Conservation (phyloP, 2,888 invertebrate genomes). For the Drosophila lacicola region DNA sequence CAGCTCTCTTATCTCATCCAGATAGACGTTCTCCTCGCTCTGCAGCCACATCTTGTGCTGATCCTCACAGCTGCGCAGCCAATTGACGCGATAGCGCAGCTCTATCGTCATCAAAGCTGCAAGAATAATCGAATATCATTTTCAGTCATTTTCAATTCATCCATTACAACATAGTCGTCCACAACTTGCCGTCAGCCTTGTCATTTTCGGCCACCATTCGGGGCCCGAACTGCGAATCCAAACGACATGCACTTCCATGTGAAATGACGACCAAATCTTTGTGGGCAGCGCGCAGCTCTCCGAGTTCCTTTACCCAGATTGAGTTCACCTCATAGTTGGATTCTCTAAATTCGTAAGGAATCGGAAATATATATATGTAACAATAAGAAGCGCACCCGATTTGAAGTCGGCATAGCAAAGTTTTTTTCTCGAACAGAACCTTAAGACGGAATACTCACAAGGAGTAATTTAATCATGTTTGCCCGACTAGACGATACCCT, state of each 20-base stretch:
- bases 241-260: background rate
- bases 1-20: slow-evolving; percentile 17
- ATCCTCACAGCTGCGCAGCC: slow-evolving; percentile 47
- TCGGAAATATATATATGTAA: background rate
- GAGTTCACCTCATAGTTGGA: slow-evolving; percentile 27
- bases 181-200: background rate
- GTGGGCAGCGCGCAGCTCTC: background rate
- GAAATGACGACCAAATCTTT: background rate
- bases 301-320: slow-evolving; percentile 33
- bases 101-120: slow-evolving; percentile 45
- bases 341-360: slow-evolving; percentile 15
- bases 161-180: background rate
- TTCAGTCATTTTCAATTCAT: too few relatives aligned
- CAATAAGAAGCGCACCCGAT: too few relatives aligned
- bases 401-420: too few relatives aligned
- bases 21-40: slow-evolving; percentile 22
- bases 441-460: too few relatives aligned
- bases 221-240: fast-evolving
- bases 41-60: slow-evolving; percentile 28
- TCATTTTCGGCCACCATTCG: slow-evolving; percentile 3
- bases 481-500: too few relatives aligned
- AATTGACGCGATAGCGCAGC: slow-evolving; percentile 53
- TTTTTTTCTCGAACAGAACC: too few relatives aligned
- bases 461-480: too few relatives aligned
- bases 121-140: background rate